phyloP scores from a whole-genome alignment of 2,888 invertebrate genomes.

The Cataglyphis cursor region DNA sequence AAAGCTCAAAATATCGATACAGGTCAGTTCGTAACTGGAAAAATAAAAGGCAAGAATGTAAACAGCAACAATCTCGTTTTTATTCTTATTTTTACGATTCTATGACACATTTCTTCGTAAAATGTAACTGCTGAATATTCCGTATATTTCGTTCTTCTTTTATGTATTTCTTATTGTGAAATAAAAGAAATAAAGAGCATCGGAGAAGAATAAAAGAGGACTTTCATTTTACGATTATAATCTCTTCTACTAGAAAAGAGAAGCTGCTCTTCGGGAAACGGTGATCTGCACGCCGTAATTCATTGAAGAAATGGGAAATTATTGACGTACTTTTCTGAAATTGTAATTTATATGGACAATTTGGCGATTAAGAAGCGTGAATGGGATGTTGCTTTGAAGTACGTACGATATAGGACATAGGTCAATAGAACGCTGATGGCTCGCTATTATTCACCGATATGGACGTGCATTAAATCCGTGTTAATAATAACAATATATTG shows the following conservation, averaged over 20 bases:
- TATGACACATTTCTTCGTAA: not conserved
- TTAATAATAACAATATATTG: conserved; percentile 3
- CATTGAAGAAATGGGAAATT: conserved; percentile 14
- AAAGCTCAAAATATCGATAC: conserved; percentile 15
- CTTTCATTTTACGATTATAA: conserved; percentile 13
- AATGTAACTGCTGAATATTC: not conserved
- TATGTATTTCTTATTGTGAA: conserved; percentile 9
- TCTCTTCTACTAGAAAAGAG: conserved; percentile 33
- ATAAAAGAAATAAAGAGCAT: not conserved
- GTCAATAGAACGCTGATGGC: not conserved
- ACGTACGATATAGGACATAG: not conserved
- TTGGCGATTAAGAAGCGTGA: conserved; percentile 37
- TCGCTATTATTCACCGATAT: conserved; percentile 23
- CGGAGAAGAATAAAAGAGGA: not conserved
- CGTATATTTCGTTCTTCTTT: not conserved
- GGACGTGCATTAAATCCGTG: conserved; percentile 20
- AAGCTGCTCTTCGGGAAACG: conserved; percentile 10
- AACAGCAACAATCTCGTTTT: not conserved
- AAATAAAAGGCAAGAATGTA: not conserved
- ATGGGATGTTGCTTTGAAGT: not conserved
- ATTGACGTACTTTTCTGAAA: conserved; percentile 34
- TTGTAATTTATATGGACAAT: conserved; percentile 52
- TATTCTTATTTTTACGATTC: conserved; percentile 15
- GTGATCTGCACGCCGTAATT: conserved; percentile 13
- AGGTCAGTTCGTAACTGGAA: not conserved